Evolutionary conservation across 92 coral and sea anemone genomes (phyloP), one percentile per base, ranked within the genome.

Genomic region (Phymanthus crucifer): DNA sequence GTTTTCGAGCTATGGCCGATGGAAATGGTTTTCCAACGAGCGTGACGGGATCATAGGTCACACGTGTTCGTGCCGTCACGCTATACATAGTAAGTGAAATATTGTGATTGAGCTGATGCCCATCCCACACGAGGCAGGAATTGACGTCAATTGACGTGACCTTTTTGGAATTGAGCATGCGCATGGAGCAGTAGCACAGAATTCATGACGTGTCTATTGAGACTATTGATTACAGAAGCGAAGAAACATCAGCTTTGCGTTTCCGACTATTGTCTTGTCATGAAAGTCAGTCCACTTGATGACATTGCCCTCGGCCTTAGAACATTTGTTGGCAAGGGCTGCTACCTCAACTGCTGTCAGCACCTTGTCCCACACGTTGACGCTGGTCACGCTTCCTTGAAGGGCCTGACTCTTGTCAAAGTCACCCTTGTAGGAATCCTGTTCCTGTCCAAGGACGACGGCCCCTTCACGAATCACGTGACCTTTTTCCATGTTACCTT

Each of bases 281-380:
- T 23, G 2, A 32, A 74, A 66, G 33, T 80, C 78, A 6, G 77
- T 40, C 84, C 84, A 80, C 48, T 71, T 50, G 35, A 71, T 68
- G 18, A 80, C 10, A 29, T 80, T 61, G 33, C 77, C 84, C 24
- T 70, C 29, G 6, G 32, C 84, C 14, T 6, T 26, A 12, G 69
- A 32, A 34, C 78, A 80, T 50, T 70, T 46, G 9, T 52, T 48
- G 16, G 84, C 65, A 35, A 32, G 84, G 58, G 27, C 71, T 1
- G 74, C 17, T 12, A 80, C 21, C 70, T 48, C 70, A 32, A 23
- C 40, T 29, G 58, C 78, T 31, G 48, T 80, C 26, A 74, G 66
- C 56, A 64, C 66, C 43, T 47, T 70, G 73, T 66, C 43, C 86
- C 86, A 82, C 80, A 82, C 2, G 66, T 82, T 74, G 21, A 82